Conservation (phyloP, 2,797 vertebrate genomes). For the Eremophila alpestris region DNA sequence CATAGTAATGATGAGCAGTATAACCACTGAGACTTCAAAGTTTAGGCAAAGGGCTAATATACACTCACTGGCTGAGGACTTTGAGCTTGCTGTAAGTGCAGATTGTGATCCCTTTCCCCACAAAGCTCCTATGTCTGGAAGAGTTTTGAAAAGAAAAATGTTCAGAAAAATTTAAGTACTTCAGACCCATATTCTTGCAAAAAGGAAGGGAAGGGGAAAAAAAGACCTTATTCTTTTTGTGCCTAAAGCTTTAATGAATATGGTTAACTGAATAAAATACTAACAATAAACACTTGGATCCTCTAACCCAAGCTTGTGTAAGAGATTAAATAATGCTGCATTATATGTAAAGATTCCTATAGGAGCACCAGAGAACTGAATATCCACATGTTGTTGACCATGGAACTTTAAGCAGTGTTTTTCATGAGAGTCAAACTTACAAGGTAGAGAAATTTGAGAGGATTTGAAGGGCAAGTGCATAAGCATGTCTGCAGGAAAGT, state of each 20-base stretch:
- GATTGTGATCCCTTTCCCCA: neutral
- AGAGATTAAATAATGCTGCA: neutral
- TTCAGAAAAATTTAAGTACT: neutral
- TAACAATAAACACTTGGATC: neutral
- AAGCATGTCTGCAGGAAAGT: conserved; percentile 58
- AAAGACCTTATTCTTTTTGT: neutral
- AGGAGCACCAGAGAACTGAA: neutral
- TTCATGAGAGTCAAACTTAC: neutral
- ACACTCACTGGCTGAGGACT: neutral
- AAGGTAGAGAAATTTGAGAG: neutral
- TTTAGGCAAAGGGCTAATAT: neutral
- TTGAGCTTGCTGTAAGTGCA: neutral
- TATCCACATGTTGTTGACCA: neutral
- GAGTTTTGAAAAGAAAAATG: neutral
- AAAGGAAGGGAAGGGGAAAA: neutral
- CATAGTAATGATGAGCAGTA: neutral
- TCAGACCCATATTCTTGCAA: neutral
- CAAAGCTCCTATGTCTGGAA: neutral
- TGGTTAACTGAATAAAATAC: neutral
- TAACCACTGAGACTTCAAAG: neutral
- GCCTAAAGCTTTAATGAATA: neutral
- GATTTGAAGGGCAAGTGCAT: neutral
- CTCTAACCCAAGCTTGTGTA: neutral
- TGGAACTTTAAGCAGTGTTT: neutral
- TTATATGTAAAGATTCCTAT: neutral